These are phyloP conservation scores for Eucidaris tribuloides DNA, from an alignment of 35 echinoderm and acorn worm genomes.

Conservation along the genomic window DNA sequence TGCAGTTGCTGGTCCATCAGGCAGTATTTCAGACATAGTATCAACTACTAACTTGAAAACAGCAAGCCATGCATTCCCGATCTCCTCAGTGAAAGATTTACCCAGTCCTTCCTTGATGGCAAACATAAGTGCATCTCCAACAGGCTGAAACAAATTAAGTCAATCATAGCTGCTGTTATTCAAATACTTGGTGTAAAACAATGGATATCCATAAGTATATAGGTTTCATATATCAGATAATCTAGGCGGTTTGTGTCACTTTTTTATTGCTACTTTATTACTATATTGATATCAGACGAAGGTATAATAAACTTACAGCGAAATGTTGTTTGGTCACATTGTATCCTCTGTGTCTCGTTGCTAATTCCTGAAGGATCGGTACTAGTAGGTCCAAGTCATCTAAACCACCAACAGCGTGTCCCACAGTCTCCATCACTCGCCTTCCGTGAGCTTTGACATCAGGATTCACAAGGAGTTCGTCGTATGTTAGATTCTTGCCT, in stretches of 20 bases:
- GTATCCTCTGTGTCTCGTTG: slow-evolving; percentile 31
- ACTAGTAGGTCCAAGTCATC: slow-evolving; percentile 26
- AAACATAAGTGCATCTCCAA: not conserved
- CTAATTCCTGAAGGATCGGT: slow-evolving; percentile 23
- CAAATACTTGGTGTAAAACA: too few species aligned
- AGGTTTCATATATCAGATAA: too few species aligned
- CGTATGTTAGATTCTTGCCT: not conserved
- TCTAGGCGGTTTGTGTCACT: too few species aligned
- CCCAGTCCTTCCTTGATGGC: slow-evolving; percentile 8
- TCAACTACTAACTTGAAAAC: slow-evolving; percentile 8
- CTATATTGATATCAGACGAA: too few species aligned
- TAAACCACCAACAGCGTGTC: slow-evolving; percentile 12
- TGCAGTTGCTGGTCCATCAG: not conserved
- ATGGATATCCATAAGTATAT: too few species aligned
- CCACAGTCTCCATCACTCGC: slow-evolving; percentile 41
- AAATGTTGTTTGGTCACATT: slow-evolving; percentile 32
- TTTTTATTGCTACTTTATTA: too few species aligned
- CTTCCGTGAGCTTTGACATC: slow-evolving; percentile 26
- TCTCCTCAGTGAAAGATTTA: not conserved
- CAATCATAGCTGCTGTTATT: too few species aligned
- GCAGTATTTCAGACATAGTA: slow-evolving; percentile 10
- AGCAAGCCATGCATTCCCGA: not conserved
- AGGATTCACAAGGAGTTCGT: not conserved
- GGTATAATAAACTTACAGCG: too few species aligned
- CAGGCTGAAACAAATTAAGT: too few species aligned